Evolutionary conservation across 1,140 invertebrate genomes (phyloP).

Genomic region (Drosophila gunungcola): DNA sequence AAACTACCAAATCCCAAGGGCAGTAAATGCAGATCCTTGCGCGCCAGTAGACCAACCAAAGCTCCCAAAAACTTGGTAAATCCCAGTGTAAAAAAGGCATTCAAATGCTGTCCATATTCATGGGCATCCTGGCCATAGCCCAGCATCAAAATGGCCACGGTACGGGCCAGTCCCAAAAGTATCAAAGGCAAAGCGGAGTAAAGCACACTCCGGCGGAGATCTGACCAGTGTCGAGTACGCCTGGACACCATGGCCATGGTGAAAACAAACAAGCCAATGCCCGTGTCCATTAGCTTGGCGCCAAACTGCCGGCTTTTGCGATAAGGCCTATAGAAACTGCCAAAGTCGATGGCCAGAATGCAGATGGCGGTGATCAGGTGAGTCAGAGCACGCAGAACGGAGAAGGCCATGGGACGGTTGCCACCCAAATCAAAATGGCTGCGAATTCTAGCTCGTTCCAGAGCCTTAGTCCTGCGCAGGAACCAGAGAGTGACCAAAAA

Average conservation of each 20-base stretch:
- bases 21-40: conserved; percentile 46
- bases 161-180: conserved; percentile 90
- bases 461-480: conserved; percentile 6
- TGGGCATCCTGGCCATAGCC: conserved; percentile 94
- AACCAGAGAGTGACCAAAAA: conserved; percentile 12
- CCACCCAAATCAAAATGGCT: conserved; percentile 62
- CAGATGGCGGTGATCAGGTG: conserved; percentile 92
- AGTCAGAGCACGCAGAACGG: conserved; percentile 87
- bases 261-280: conserved; percentile 95
- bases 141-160: conserved; percentile 87
- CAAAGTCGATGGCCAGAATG: conserved; percentile 97
- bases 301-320: conserved; percentile 95
- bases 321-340: conserved; percentile 92
- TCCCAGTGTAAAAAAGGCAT: conserved; percentile 98
- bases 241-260: conserved; percentile 91
- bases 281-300: conserved; percentile 96
- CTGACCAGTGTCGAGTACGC: conserved; percentile 68
- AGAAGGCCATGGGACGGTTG: conserved; percentile 47
- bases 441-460: conserved; percentile 34
- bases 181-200: conserved; percentile 86
- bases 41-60: conserved; percentile 27
- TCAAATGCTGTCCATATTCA: conserved; percentile 98
- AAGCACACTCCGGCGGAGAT: conserved; percentile 69
- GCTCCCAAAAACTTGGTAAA: conserved; percentile 91
- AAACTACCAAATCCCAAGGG: conserved; percentile 69